Evolutionary conservation across 2,113 vertebrate species (phyloP).

Genomic region (Odontesthes bonariensis): DNA sequence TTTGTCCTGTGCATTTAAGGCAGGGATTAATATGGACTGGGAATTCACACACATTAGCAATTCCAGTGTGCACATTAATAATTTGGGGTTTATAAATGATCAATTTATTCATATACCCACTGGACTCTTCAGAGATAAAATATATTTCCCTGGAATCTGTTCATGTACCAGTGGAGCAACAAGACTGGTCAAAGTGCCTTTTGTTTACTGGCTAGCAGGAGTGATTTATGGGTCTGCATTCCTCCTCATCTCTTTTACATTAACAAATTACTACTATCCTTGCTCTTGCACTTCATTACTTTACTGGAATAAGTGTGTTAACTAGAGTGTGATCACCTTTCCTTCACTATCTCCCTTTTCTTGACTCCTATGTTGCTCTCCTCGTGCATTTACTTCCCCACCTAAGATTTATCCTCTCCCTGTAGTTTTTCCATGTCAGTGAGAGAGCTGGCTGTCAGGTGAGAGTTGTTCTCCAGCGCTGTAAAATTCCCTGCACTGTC

Average conservation of each 20-base stretch:
- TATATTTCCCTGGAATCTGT: slow-evolving; percentile 16
- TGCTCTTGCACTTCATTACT: slow-evolving; percentile 20
- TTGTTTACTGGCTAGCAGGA: slow-evolving; percentile 43
- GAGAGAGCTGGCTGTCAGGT: slow-evolving; percentile 68
- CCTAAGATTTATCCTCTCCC: slow-evolving; percentile 65
- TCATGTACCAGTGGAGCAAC: slow-evolving; percentile 23
- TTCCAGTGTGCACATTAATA: slow-evolving; percentile 17
- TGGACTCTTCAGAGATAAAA: slow-evolving; percentile 11
- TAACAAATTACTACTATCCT: slow-evolving; percentile 46
- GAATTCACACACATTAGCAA: slow-evolving; percentile 18
- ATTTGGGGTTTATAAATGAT: slow-evolving; percentile 17
- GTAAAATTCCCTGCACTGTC: slow-evolving; percentile 65
- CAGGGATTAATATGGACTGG: slow-evolving; percentile 13
- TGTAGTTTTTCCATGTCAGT: slow-evolving; percentile 56
- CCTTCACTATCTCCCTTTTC: neutral
- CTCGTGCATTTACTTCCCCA: slow-evolving; percentile 53
- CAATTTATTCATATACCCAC: slow-evolving; percentile 10
- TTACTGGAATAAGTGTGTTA: slow-evolving; percentile 53
- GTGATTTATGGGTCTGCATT: slow-evolving; percentile 58
- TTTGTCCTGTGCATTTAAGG: slow-evolving; percentile 13
- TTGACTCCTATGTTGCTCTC: slow-evolving; percentile 13
- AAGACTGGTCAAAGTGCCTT: slow-evolving; percentile 13
- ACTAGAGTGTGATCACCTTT: slow-evolving; percentile 19
- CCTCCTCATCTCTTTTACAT: slow-evolving; percentile 47
- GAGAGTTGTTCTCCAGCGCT: slow-evolving; percentile 56